Evolutionary conservation across 1,140 invertebrate genomes (phyloP).

Genomic region (Sminthurinus signatus): DNA sequence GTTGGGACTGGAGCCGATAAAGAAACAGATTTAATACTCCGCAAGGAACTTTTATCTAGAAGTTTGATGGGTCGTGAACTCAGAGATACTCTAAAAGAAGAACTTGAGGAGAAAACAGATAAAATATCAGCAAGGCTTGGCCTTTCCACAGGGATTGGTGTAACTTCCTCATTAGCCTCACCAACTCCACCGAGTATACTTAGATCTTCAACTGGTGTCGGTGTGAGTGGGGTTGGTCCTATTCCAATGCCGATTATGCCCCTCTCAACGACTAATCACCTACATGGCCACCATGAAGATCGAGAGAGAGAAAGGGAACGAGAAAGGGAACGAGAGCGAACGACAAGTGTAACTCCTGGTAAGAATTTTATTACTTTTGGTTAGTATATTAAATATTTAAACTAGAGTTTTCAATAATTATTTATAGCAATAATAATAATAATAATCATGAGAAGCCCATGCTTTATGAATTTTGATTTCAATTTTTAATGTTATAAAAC

Average conservation of each 20-base stretch:
- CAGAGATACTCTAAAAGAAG: slow-evolving; percentile 25
- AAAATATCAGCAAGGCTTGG: slow-evolving; percentile 20
- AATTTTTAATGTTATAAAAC: no score
- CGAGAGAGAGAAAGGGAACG: slow-evolving; percentile 43
- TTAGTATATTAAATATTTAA: no score
- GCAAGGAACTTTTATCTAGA: slow-evolving; percentile 38
- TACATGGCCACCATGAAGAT: no score
- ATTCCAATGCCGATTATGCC: slow-evolving; percentile 1
- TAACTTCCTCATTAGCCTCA: not conserved
- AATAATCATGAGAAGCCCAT: no score
- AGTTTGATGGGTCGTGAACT: slow-evolving; percentile 18
- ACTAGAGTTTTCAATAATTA: no score
- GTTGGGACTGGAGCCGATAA: slow-evolving; percentile 42
- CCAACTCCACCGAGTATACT: slow-evolving; percentile 11
- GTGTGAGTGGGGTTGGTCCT: not conserved
- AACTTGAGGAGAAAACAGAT: slow-evolving; percentile 25
- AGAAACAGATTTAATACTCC: slow-evolving; percentile 19
- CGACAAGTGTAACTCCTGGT: slow-evolving; percentile 60
- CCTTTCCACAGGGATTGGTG: not conserved
- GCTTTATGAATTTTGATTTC: no score
- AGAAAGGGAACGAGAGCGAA: slow-evolving; percentile 46
- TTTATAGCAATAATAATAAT: no score
- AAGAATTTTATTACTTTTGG: no score
- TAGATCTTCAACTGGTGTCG: not conserved
- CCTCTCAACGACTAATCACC: slow-evolving; percentile 2